phyloP scores from a whole-genome alignment of 2,888 invertebrate species.

The Cremastobaeus sp. region DNA sequence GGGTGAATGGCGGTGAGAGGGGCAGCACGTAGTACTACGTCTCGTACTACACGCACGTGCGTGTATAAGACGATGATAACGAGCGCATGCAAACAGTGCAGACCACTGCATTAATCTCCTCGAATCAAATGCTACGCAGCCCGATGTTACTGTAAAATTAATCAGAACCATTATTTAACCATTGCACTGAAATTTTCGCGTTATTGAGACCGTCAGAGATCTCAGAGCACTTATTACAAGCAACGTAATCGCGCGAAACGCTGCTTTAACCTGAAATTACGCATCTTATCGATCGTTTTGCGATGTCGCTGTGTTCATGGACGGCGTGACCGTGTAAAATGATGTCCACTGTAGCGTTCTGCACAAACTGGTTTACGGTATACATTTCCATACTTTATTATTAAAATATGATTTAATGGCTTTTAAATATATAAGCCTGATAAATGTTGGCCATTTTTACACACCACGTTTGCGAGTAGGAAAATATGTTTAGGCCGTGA shows the following conservation, averaged over 20 bases:
- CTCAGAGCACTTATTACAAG: slow-evolving; percentile 22
- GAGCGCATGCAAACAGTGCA: slow-evolving; percentile 52
- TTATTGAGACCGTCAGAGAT: slow-evolving; percentile 8
- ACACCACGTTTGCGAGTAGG: no score
- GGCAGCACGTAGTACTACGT: slow-evolving; percentile 74
- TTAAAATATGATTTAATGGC: slow-evolving; percentile 10
- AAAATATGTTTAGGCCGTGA: no score
- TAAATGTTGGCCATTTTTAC: no score
- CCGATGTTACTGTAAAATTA: slow-evolving; percentile 38
- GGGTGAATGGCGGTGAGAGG: slow-evolving; percentile 54
- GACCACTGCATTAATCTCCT: slow-evolving; percentile 48
- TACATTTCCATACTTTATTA: slow-evolving; percentile 34
- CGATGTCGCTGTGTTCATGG: slow-evolving; percentile 29
- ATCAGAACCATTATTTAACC: slow-evolving; percentile 33
- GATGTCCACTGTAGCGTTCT: slow-evolving; percentile 14
- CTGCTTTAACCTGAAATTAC: slow-evolving; percentile 31
- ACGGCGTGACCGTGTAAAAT: slow-evolving; percentile 12
- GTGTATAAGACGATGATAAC: slow-evolving; percentile 69
- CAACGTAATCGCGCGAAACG: slow-evolving; percentile 27
- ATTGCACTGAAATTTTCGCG: slow-evolving; percentile 16
- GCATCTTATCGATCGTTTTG: slow-evolving; percentile 42
- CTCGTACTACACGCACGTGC: slow-evolving; percentile 76
- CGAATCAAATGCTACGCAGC: slow-evolving; percentile 56
- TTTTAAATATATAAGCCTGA: slow-evolving; percentile 11
- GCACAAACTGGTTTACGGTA: slow-evolving; percentile 37